Conservation (phyloP, 1,140 invertebrate species). For the Drosophila pachea region DNA sequence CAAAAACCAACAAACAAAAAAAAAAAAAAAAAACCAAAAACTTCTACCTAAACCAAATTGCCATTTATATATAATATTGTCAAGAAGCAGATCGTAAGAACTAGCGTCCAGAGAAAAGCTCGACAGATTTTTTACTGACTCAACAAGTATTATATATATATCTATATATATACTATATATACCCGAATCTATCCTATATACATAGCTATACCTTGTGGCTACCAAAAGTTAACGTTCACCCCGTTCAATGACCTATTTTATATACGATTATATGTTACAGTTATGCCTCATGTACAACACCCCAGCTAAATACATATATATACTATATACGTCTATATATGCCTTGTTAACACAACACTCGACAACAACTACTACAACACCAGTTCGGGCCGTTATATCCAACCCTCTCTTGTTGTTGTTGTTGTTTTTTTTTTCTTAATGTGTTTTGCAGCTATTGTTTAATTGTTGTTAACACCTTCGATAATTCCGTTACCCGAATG, state of each 20-base stretch:
- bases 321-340: slow-evolving; percentile 35
- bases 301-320: slow-evolving; percentile 16
- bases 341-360: slow-evolving; percentile 48
- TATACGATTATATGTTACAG: slow-evolving; percentile 38
- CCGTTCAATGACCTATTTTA: slow-evolving; percentile 41
- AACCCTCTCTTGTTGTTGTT: slow-evolving; percentile 51
- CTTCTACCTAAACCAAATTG: background rate
- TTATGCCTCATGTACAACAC: slow-evolving; percentile 4
- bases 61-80: background rate
- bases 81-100: background rate
- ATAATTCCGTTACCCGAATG: slow-evolving; percentile 58
- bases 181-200: slow-evolving; percentile 21
- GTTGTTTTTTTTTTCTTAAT: slow-evolving; percentile 64
- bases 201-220: slow-evolving; percentile 50
- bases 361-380: slow-evolving; percentile 25
- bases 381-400: slow-evolving; percentile 56
- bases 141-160: slow-evolving; percentile 29
- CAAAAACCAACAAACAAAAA: slow-evolving; percentile 9
- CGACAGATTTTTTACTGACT: slow-evolving; percentile 70
- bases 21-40: slow-evolving; percentile 9
- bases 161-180: slow-evolving; percentile 18
- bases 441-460: slow-evolving; percentile 57
- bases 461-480: slow-evolving; percentile 62
- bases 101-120: slow-evolving; percentile 21
- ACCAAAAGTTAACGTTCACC: slow-evolving; percentile 64